Percentiles rank a stretch among this genome's conserved stretches.
phyloP scores from a whole-genome alignment of 2,888 invertebrate species.

The Deladenus siricidicola region DNA sequence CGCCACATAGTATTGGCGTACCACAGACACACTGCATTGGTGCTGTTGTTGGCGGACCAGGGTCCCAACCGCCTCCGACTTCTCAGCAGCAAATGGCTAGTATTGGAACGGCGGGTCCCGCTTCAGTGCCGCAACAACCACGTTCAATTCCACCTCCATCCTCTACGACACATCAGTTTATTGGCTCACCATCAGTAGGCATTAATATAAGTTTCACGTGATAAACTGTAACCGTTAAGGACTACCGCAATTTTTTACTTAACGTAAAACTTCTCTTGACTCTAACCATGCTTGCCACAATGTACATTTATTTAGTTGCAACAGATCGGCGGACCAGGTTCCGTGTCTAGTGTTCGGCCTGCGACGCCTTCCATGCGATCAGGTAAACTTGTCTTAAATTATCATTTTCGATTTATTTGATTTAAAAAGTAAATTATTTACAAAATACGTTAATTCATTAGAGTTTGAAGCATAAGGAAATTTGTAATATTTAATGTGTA shows the following conservation, averaged over 20 bases:
- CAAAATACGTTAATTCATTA: too few species aligned
- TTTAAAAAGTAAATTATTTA: too few species aligned
- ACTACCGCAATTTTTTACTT: neutral
- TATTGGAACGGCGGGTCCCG: neutral
- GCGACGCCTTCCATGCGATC: neutral
- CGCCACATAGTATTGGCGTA: neutral
- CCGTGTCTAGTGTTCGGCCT: conserved; percentile 1
- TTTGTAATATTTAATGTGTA: too few species aligned
- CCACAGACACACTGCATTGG: neutral
- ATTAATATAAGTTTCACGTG: neutral
- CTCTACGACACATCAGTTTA: neutral
- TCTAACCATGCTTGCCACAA: too few species aligned
- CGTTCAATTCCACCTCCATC: neutral
- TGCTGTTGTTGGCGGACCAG: too few species aligned
- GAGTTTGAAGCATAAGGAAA: too few species aligned
- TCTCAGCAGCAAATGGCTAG: neutral
- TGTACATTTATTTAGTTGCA: too few species aligned
- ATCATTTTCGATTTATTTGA: too few species aligned
- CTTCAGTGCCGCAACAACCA: neutral
- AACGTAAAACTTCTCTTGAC: neutral
- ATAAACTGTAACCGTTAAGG: neutral
- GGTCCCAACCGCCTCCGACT: neutral
- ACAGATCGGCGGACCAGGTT: neutral
- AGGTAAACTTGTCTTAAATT: neutral
- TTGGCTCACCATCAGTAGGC: conserved; percentile 4